phyloP scores from a whole-genome alignment of 2,888 invertebrate genomes.

The Agrypnus murinus region DNA sequence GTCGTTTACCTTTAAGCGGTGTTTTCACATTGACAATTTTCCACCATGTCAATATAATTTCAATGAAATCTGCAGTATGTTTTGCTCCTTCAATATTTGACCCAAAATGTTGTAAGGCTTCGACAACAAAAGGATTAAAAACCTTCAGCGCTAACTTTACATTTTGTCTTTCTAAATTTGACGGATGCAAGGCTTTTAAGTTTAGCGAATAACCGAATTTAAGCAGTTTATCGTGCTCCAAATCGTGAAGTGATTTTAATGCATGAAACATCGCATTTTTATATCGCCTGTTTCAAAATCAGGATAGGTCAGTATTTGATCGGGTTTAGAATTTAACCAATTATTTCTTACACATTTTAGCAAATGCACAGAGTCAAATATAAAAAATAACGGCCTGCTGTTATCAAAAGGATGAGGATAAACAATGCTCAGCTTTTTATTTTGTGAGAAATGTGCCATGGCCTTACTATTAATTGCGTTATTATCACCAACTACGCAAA shows the following conservation, averaged over 20 bases:
- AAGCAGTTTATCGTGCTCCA: neutral
- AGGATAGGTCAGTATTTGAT: too few species aligned
- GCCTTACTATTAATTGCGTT: slow-evolving; percentile 52
- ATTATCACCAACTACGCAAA: slow-evolving; percentile 52
- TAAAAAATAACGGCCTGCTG: slow-evolving; percentile 6
- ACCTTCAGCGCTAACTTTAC: too few species aligned
- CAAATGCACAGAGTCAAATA: slow-evolving; percentile 10
- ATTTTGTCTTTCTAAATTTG: too few species aligned
- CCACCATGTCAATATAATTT: slow-evolving; percentile 15
- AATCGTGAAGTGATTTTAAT: too few species aligned
- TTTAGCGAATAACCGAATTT: neutral
- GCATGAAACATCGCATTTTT: too few species aligned
- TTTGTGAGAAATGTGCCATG: slow-evolving; percentile 42
- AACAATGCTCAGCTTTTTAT: neutral
- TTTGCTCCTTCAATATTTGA: too few species aligned
- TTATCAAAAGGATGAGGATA: neutral
- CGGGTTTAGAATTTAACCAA: slow-evolving; percentile 2
- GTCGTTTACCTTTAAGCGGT: slow-evolving; percentile 5
- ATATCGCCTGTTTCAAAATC: too few species aligned
- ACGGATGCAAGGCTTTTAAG: too few species aligned
- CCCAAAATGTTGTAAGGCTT: too few species aligned
- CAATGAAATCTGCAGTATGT: slow-evolving; percentile 14
- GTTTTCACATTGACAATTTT: slow-evolving; percentile 18
- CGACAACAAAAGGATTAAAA: too few species aligned
- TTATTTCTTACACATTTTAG: slow-evolving; percentile 1